Conservation (phyloP, 2,888 invertebrate genomes). For the Campoplex nolae region DNA sequence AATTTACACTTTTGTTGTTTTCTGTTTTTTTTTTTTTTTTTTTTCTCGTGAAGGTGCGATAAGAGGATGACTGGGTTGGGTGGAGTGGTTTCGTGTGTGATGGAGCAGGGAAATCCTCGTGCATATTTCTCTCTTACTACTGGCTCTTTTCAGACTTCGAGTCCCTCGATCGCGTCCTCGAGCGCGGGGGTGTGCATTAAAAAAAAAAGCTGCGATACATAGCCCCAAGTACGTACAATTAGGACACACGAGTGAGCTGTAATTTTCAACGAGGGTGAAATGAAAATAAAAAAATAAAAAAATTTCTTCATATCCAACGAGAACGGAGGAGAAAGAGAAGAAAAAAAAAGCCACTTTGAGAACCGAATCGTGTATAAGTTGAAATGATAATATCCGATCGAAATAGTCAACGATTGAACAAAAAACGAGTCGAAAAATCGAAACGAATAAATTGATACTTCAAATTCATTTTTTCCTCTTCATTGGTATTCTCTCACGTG, state of each 20-base stretch:
- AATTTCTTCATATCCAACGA: not conserved
- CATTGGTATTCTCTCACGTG: not conserved
- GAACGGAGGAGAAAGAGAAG: not conserved
- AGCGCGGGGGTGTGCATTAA: constrained; percentile 15
- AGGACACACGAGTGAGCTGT: constrained; percentile 27
- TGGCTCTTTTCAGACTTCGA: not conserved
- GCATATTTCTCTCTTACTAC: not conserved
- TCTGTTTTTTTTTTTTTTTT: constrained; percentile 3
- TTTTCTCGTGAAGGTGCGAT: constrained; percentile 36
- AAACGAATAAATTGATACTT: too few species aligned
- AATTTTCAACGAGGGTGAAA: constrained; percentile 18
- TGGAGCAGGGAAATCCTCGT: not conserved
- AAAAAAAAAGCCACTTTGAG: not conserved
- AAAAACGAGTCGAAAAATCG: not conserved
- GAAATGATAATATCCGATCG: not conserved
- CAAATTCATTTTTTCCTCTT: not conserved
- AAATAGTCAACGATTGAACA: not conserved
- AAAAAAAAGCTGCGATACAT: constrained; percentile 11
- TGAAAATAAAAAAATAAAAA: not conserved
- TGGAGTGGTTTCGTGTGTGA: constrained; percentile 43
- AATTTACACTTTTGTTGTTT: constrained; percentile 6
- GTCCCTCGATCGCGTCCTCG: constrained; percentile 50
- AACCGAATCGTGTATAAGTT: not conserved
- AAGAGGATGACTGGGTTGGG: constrained; percentile 51
- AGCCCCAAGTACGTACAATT: constrained; percentile 17